Evolutionary conservation across 2,888 invertebrate genomes (phyloP).

Genomic region (Agonopterix arenella): DNA sequence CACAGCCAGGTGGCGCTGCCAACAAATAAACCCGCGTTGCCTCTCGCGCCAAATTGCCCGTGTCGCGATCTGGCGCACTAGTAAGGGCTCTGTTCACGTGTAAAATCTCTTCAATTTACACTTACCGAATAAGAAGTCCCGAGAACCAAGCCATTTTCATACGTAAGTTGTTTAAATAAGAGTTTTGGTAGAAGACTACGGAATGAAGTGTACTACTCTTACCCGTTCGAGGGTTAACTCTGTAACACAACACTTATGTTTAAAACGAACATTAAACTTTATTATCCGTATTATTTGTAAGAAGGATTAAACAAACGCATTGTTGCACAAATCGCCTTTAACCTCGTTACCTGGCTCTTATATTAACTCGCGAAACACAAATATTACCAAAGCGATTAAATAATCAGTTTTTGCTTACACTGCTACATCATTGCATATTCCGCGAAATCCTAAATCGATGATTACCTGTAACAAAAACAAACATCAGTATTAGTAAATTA

Average conservation of each 20-base stretch:
- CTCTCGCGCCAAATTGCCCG: constrained; percentile 67
- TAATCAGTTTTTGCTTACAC: constrained; percentile 27
- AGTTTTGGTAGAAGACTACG: no score
- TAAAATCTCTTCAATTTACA: constrained; percentile 64
- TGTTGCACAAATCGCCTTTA: constrained; percentile 21
- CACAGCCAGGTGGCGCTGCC: constrained; percentile 53
- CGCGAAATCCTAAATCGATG: constrained; percentile 23
- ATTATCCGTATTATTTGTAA: constrained; percentile 30
- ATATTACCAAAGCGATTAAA: neutral
- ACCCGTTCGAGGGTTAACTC: constrained; percentile 38
- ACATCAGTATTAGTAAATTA: no score
- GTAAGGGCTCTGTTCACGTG: constrained; percentile 60
- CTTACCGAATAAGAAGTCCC: constrained; percentile 5
- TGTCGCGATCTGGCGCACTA: constrained; percentile 62
- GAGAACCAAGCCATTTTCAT: no score
- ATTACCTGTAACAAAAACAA: constrained; percentile 63
- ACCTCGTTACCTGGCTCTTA: neutral
- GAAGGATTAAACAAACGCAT: constrained; percentile 32
- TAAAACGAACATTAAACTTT: constrained; percentile 33
- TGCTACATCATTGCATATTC: constrained; percentile 13
- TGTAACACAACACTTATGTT: constrained; percentile 30
- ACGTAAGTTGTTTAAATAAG: no score
- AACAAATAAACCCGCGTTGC: constrained; percentile 54
- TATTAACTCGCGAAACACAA: neutral
- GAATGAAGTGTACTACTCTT: constrained; percentile 18